Percentiles rank a stretch among this genome's conserved stretches.
These are phyloP conservation scores for Andrena bucephala DNA, from an alignment of 2,888 invertebrate genomes.

Conservation along the genomic window DNA sequence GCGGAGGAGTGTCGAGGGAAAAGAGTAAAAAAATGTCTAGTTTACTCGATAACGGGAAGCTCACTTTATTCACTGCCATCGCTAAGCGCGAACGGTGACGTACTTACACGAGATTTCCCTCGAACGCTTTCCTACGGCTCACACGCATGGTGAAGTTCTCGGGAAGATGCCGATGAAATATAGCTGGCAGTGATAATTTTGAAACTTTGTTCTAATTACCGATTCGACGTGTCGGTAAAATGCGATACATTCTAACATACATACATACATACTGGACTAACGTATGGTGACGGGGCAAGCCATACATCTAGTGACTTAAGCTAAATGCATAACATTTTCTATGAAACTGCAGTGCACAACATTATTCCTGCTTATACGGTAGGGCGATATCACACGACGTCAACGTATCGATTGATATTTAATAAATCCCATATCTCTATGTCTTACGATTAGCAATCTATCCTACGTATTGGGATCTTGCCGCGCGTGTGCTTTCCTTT, in stretches of 20 bases:
- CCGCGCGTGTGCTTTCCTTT: conserved; percentile 12
- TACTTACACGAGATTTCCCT: conserved; percentile 47
- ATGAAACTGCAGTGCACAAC: conserved; percentile 84
- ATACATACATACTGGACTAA: conserved; percentile 19
- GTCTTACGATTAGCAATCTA: conserved; percentile 34
- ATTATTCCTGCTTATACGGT: conserved; percentile 78
- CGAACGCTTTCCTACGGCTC: conserved; percentile 31
- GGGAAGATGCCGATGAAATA: conserved; percentile 23
- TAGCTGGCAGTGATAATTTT: conserved; percentile 63
- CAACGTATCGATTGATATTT: conserved; percentile 77
- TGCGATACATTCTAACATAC: conserved; percentile 16
- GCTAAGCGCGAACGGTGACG: conserved; percentile 51
- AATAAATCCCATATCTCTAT: conserved; percentile 70
- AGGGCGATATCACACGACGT: conserved; percentile 52
- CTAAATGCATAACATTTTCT: conserved; percentile 82
- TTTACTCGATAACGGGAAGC: conserved; percentile 45
- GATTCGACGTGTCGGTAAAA: conserved; percentile 14
- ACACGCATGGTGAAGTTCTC: conserved; percentile 37
- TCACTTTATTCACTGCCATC: conserved; percentile 70
- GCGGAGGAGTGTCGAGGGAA: conserved; percentile 10
- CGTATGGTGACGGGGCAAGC: conserved; percentile 3
- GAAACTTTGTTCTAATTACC: conserved; percentile 54
- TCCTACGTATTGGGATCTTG: conserved; percentile 19
- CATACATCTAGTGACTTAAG: conserved; percentile 68
- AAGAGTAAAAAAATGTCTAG: conserved; percentile 18